These are phyloP conservation scores for Epinotia ramella DNA, from an alignment of 2,888 invertebrate species.

Conservation along the genomic window DNA sequence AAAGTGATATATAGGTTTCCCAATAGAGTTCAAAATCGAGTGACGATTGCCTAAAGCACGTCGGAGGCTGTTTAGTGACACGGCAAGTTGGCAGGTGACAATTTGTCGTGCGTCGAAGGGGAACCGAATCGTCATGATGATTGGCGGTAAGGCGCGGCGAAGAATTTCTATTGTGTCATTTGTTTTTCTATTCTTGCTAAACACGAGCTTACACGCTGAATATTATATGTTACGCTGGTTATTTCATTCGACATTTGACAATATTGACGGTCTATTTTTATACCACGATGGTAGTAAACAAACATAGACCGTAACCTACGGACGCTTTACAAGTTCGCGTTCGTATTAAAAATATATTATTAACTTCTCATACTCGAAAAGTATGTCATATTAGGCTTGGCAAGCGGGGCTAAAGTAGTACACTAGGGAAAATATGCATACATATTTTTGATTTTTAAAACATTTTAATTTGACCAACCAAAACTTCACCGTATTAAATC, in stretches of 20 bases:
- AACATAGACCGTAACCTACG: no score
- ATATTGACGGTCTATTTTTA: neutral
- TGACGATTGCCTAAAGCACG: neutral
- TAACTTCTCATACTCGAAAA: no score
- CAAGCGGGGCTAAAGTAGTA: no score
- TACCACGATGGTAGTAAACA: no score
- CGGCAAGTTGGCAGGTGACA: slow-evolving; percentile 29
- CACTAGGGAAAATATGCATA: no score
- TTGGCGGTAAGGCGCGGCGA: slow-evolving; percentile 16
- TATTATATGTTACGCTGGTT: no score
- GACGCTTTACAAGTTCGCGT: no score
- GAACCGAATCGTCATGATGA: slow-evolving; percentile 27
- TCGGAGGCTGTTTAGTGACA: slow-evolving; percentile 14
- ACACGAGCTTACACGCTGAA: neutral
- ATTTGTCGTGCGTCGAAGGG: slow-evolving; percentile 24
- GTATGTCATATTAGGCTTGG: no score
- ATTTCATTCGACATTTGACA: neutral
- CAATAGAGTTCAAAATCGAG: neutral
- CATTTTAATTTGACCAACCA: no score
- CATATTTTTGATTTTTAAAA: no score
- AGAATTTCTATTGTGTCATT: slow-evolving; percentile 10
- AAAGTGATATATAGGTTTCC: neutral
- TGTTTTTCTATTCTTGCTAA: neutral
- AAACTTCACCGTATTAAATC: no score
- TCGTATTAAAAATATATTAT: no score